phyloP scores from a whole-genome alignment of 2,888 invertebrate genomes.

The Tipula confusa region DNA sequence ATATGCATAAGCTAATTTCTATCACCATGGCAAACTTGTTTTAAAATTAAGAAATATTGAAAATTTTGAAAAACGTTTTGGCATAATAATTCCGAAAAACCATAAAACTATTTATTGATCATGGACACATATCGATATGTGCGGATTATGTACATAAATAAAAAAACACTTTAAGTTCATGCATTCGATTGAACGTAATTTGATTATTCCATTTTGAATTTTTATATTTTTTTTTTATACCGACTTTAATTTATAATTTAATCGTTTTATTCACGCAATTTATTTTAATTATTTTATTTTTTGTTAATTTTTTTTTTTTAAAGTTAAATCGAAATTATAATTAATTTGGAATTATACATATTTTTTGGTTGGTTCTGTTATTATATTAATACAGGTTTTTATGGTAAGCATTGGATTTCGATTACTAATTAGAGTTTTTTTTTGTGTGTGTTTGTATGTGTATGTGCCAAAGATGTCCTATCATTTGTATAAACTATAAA shows the following conservation, averaged over 20 bases:
- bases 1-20: too few relatives aligned
- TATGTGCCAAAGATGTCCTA: too few relatives aligned
- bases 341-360: not conserved
- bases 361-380: not conserved
- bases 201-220: not conserved
- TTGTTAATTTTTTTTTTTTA: not conserved
- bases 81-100: too few relatives aligned
- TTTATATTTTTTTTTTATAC: not conserved
- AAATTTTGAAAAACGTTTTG: too few relatives aligned
- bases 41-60: too few relatives aligned
- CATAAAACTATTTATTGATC: too few relatives aligned
- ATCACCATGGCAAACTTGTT: too few relatives aligned
- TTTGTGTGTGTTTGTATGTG: not conserved
- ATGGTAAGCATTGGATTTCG: not conserved
- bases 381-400: not conserved
- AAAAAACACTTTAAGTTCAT: too few relatives aligned
- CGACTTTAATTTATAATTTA: not conserved
- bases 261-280: not conserved
- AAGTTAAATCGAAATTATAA: not conserved
- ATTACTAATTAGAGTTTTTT: not conserved
- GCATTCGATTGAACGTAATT: not conserved
- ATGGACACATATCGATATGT: too few relatives aligned
- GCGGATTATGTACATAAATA: too few relatives aligned
- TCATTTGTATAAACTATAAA: too few relatives aligned
- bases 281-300: not conserved